Conservation (phyloP, 1,140 invertebrate genomes). For the Eriosoma lanigerum region DNA sequence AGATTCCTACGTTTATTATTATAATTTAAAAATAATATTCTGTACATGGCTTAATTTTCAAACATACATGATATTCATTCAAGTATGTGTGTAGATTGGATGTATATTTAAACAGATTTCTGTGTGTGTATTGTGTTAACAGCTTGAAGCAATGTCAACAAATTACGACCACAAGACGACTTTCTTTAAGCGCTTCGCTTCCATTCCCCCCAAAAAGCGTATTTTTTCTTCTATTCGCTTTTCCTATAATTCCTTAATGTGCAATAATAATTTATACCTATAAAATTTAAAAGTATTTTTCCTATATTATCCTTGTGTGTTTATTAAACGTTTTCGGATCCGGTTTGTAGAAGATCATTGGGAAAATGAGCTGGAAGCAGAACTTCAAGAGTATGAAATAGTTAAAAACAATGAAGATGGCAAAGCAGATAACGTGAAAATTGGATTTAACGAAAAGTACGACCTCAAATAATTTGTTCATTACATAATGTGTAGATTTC, state of each 20-base stretch:
- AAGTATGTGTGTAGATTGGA: slow-evolving; percentile 18
- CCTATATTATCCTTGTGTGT: slow-evolving; percentile 43
- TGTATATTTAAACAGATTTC: slow-evolving; percentile 16
- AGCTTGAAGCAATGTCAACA: slow-evolving; percentile 44
- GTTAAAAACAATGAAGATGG: slow-evolving; percentile 62
- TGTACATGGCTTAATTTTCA: slow-evolving; percentile 6
- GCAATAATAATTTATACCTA: slow-evolving; percentile 37
- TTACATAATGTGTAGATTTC: not conserved
- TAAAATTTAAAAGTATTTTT: slow-evolving; percentile 39
- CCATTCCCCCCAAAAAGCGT: slow-evolving; percentile 33
- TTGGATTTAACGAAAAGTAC: slow-evolving; percentile 29
- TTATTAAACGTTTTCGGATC: slow-evolving; percentile 47
- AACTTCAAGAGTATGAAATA: slow-evolving; percentile 89
- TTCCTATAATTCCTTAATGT: slow-evolving; percentile 35
- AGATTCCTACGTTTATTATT: not conserved
- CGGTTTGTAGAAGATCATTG: slow-evolving; percentile 77
- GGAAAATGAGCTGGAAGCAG: slow-evolving; percentile 89
- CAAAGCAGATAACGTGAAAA: not conserved
- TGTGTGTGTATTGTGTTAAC: slow-evolving; percentile 47
- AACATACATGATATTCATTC: slow-evolving; percentile 21
- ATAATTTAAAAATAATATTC: not conserved
- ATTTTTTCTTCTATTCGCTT: slow-evolving; percentile 48
- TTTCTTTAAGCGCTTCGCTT: slow-evolving; percentile 44
- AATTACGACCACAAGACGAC: slow-evolving; percentile 46
- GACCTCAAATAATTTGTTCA: slow-evolving; percentile 45